Conservation (phyloP, 2,113 vertebrate species). For the Pimephales promelas region DNA sequence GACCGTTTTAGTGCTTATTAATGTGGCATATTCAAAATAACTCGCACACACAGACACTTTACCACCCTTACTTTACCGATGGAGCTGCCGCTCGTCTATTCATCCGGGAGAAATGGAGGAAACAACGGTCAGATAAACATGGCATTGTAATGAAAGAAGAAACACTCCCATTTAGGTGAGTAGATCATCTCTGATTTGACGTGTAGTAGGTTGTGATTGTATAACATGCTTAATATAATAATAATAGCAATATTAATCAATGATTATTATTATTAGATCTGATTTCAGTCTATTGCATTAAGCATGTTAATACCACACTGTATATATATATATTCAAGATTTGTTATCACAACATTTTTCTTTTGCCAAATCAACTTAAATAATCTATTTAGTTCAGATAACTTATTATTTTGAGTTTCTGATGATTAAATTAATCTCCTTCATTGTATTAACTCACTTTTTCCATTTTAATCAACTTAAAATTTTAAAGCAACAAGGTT, state of each 20-base stretch:
- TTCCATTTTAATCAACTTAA: no score
- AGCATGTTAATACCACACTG: not conserved
- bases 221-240: not conserved
- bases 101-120: slow-evolving; percentile 33
- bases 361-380: no score
- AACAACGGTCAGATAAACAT: slow-evolving; percentile 35
- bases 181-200: slow-evolving; percentile 2
- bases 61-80: slow-evolving; percentile 2
- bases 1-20: slow-evolving; percentile 53
- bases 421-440: no score
- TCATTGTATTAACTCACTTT: no score
- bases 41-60: slow-evolving; percentile 34
- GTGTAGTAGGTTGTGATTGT: not conserved
- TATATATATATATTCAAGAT: no score
- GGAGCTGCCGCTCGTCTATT: slow-evolving; percentile 11
- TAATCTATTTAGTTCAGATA: no score
- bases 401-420: no score
- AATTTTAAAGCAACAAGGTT: no score
- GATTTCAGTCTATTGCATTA: not conserved
- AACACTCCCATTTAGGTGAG: slow-evolving; percentile 63
- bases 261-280: not conserved
- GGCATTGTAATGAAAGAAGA: slow-evolving; percentile 47
- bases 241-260: not conserved
- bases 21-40: slow-evolving; percentile 46
- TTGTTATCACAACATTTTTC: no score